A percentile compares a stretch with the other conserved stretches of the same genome.
Conservation (phyloP, 2,888 invertebrate genomes). For the Sipunculus nudus region DNA sequence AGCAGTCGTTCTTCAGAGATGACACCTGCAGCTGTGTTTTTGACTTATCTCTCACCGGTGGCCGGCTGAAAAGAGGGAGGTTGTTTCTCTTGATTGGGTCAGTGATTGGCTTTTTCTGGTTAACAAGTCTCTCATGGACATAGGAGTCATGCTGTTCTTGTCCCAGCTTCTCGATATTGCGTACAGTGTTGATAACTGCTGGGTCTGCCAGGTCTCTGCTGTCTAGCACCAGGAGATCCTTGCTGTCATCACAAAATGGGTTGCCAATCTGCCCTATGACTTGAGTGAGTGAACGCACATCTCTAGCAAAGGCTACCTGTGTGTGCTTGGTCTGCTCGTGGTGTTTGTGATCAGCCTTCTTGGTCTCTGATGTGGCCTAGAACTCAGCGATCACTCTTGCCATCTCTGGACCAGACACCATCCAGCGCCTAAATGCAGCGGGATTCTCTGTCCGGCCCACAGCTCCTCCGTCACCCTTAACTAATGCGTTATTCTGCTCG, state of each 20-base stretch:
- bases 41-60: not conserved
- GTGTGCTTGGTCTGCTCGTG: constrained; percentile 28
- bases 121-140: not conserved
- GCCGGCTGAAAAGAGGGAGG: not conserved
- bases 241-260: constrained; percentile 15
- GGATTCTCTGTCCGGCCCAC: constrained; percentile 33
- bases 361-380: constrained; percentile 13
- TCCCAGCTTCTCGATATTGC: not conserved
- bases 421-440: constrained; percentile 22
- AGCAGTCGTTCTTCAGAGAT: constrained; percentile 19
- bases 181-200: not conserved
- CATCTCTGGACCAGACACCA: constrained; percentile 30
- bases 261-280: constrained; percentile 22
- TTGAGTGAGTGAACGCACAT: constrained; percentile 16
- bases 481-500: no score
- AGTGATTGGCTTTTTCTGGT: not conserved
- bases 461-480: constrained; percentile 31
- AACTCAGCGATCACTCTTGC: constrained; percentile 24
- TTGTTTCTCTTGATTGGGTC: not conserved
- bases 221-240: not conserved
- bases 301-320: constrained; percentile 24
- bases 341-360: constrained; percentile 11
- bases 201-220: not conserved
- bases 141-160: not conserved
- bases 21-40: constrained; percentile 8